phyloP scores from a whole-genome alignment of 1,140 invertebrate genomes.

The Sitophilus oryzae region DNA sequence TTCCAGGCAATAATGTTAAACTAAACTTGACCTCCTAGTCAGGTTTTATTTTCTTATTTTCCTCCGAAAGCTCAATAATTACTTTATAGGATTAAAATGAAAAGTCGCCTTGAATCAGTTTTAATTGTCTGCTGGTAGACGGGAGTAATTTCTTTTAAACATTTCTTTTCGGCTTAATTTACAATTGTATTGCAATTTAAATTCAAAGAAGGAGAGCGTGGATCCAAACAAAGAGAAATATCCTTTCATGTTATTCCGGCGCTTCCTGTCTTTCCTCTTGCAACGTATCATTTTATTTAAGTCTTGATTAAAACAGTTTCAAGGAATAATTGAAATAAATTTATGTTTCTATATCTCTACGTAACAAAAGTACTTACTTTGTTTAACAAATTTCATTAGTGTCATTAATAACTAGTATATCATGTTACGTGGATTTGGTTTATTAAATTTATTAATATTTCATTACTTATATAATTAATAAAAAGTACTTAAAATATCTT shows the following conservation, averaged over 20 bases:
- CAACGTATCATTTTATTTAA: neutral
- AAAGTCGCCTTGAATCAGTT: neutral
- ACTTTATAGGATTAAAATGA: neutral
- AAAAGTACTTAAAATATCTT: too few relatives aligned
- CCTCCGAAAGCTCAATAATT: neutral
- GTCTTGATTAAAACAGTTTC: neutral
- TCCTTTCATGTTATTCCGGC: neutral
- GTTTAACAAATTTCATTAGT: too few relatives aligned
- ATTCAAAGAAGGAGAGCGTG: neutral
- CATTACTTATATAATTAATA: too few relatives aligned
- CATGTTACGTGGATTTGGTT: too few relatives aligned
- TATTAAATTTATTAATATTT: too few relatives aligned
- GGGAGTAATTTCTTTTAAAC: neutral
- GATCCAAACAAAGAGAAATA: neutral
- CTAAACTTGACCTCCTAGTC: too few relatives aligned
- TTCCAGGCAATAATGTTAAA: too few relatives aligned
- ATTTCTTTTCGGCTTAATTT: neutral
- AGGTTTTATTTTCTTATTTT: too few relatives aligned
- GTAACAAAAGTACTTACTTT: too few relatives aligned
- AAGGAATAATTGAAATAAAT: neutral
- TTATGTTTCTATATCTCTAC: too few relatives aligned
- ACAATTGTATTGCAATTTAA: neutral
- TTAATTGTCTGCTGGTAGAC: too few relatives aligned
- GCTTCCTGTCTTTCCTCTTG: neutral
- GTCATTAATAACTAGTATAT: too few relatives aligned